A percentile compares a stretch with the other conserved stretches of the same genome.
Evolutionary conservation across 2,113 vertebrate species (phyloP).

Genomic region (Sakesphorus luctuosus): DNA sequence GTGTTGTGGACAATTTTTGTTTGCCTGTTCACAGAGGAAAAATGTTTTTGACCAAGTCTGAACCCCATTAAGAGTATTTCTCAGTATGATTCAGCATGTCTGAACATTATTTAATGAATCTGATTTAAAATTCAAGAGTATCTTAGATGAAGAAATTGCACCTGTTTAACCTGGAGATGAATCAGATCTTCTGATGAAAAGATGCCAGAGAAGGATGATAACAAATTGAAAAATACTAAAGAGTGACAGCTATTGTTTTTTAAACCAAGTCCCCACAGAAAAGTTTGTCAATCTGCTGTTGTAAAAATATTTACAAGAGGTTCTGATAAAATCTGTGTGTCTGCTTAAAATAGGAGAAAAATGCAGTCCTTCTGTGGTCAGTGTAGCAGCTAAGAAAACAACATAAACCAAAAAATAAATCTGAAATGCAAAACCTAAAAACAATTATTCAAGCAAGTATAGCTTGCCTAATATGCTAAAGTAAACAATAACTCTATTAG

Average conservation of each 20-base stretch:
- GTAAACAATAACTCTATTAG: neutral
- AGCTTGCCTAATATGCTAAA: neutral
- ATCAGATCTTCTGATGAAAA: neutral
- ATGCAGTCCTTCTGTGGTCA: neutral
- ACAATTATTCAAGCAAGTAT: neutral
- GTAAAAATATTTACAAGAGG: neutral
- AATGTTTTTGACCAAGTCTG: neutral
- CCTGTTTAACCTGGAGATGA: neutral
- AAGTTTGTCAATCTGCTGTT: neutral
- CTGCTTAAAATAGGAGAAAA: neutral
- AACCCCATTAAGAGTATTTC: neutral
- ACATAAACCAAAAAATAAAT: neutral
- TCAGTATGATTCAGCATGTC: neutral
- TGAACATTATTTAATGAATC: neutral
- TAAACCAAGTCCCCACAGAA: neutral
- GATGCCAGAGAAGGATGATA: neutral
- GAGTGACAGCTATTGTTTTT: neutral
- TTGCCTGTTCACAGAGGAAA: neutral
- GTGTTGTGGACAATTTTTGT: neutral
- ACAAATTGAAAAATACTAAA: neutral
- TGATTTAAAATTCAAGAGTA: neutral
- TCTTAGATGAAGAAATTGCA: neutral
- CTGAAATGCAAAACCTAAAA: neutral
- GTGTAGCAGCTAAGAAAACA: neutral
- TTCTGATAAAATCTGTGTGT: neutral